These are phyloP conservation scores for Drosophila mimetica DNA, from an alignment of 2,888 invertebrate genomes.

Conservation along the genomic window DNA sequence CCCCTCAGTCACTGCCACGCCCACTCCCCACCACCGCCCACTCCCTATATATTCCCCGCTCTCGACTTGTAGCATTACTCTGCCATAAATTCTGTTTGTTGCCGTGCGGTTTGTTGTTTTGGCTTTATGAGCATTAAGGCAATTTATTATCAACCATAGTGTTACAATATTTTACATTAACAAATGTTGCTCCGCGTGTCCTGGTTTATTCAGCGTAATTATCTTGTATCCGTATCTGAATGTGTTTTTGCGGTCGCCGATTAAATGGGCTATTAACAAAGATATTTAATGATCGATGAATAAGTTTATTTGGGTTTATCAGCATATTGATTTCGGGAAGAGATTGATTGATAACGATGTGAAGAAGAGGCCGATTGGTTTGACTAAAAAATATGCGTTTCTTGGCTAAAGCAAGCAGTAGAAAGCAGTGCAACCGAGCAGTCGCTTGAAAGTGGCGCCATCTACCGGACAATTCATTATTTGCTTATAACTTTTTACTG, in stretches of 20 bases:
- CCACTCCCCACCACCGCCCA: neutral
- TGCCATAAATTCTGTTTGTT: slow-evolving; percentile 62
- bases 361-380: too few species aligned
- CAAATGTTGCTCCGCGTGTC: slow-evolving; percentile 52
- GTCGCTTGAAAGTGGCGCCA: too few species aligned
- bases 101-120: slow-evolving; percentile 59
- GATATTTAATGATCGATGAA: slow-evolving; percentile 3
- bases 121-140: slow-evolving; percentile 53
- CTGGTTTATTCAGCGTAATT: slow-evolving; percentile 41
- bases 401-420: too few species aligned
- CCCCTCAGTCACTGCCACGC: neutral
- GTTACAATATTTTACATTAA: slow-evolving; percentile 71
- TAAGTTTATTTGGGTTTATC: too few species aligned
- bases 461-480: too few species aligned
- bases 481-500: too few species aligned
- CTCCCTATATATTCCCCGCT: neutral
- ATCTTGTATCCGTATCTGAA: slow-evolving; percentile 35
- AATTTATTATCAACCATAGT: slow-evolving; percentile 68
- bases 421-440: too few species aligned
- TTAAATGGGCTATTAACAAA: slow-evolving; percentile 8
- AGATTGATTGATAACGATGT: neutral
- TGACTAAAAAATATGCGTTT: too few species aligned
- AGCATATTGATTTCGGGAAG: too few species aligned
- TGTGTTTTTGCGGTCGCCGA: slow-evolving; percentile 3
- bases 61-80: slow-evolving; percentile 33